These are phyloP conservation scores for Hydropsyche tenuis DNA, from an alignment of 1,140 invertebrate genomes.

Conservation along the genomic window DNA sequence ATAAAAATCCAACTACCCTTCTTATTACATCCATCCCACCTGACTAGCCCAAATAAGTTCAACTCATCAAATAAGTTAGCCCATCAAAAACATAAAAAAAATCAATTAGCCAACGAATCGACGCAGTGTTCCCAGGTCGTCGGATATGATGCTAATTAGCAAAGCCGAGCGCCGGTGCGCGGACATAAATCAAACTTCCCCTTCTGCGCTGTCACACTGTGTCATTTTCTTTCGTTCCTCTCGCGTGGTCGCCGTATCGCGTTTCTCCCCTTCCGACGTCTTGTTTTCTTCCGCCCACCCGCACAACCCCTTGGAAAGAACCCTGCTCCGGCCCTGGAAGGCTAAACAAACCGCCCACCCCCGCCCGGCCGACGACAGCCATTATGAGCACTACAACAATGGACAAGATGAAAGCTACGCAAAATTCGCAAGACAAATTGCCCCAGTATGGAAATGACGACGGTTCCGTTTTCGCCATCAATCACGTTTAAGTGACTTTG, in stretches of 20 bases:
- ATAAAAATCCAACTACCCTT: too few species aligned
- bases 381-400: constrained; percentile 40
- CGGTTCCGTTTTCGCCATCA: constrained; percentile 38
- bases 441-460: constrained; percentile 40
- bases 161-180: constrained; percentile 33
- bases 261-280: constrained; percentile 35
- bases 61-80: too few species aligned
- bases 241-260: constrained; percentile 28
- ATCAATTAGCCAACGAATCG: not conserved
- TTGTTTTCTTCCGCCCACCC: constrained; percentile 25
- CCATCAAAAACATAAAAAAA: not conserved
- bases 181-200: constrained; percentile 44
- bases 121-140: constrained; percentile 38
- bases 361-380: not conserved
- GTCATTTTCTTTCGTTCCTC: constrained; percentile 45
- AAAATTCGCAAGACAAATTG: constrained; percentile 47
- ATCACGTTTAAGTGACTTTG: constrained; percentile 45
- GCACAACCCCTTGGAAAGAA: not conserved
- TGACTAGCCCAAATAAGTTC: too few species aligned
- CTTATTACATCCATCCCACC: too few species aligned
- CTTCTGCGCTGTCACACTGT: constrained; percentile 35
- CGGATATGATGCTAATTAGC: constrained; percentile 46
- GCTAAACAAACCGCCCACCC: not conserved
- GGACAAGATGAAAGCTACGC: constrained; percentile 42
- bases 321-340: not conserved